phyloP scores from a whole-genome alignment of 2,888 invertebrate species.

The Lochmaea crataegi region DNA sequence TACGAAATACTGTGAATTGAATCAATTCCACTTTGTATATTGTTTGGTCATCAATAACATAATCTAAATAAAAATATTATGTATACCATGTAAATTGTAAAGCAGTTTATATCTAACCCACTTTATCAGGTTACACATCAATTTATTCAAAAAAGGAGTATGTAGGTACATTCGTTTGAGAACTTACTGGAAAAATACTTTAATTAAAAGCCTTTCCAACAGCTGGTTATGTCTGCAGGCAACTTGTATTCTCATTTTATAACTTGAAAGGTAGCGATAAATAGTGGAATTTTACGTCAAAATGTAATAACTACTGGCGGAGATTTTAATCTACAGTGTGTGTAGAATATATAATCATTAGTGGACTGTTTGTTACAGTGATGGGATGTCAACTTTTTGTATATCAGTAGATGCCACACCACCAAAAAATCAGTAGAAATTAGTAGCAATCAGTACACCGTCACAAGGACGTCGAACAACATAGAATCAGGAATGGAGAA shows the following conservation, averaged over 20 bases:
- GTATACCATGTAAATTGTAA: slow-evolving; percentile 6
- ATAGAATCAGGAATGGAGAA: no score
- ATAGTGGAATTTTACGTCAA: background rate
- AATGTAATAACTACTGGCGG: no score
- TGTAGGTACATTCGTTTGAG: background rate
- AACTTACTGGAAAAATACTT: background rate
- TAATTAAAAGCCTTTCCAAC: slow-evolving; percentile 18
- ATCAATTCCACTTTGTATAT: background rate
- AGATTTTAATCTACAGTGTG: background rate
- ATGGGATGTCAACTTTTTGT: no score
- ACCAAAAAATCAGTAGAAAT: no score
- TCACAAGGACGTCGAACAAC: no score
- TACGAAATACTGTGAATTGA: background rate
- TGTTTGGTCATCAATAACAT: background rate
- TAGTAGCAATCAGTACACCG: no score
- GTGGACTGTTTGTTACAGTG: no score
- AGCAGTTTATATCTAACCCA: slow-evolving; percentile 26
- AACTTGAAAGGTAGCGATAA: slow-evolving; percentile 12
- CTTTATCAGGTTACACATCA: slow-evolving; percentile 2
- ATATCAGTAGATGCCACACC: no score
- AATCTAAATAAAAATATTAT: background rate
- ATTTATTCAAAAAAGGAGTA: slow-evolving; percentile 12
- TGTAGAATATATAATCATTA: background rate
- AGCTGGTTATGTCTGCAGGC: slow-evolving; percentile 11
- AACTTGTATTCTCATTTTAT: slow-evolving; percentile 13